Conservation (phyloP, 64 coral and sea anemone genomes). For the Pocillopora damicornis region DNA sequence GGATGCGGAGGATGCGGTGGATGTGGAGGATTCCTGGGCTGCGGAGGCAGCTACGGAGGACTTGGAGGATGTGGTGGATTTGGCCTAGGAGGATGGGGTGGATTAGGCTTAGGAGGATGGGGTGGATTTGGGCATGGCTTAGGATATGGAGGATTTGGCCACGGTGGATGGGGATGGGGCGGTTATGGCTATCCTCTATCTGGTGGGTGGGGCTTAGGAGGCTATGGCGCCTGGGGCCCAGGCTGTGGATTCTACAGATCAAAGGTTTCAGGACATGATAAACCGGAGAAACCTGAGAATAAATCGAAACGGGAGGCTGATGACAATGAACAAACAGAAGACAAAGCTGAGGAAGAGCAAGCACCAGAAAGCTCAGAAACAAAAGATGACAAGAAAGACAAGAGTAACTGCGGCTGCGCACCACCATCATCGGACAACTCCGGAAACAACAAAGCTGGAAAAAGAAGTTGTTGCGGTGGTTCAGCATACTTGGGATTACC, state of each 20-base stretch:
- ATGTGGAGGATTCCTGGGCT: background rate
- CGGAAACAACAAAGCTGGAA: constrained; percentile 10
- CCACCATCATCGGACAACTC: constrained; percentile 32
- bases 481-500: constrained; percentile 41
- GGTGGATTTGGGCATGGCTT: constrained; percentile 6
- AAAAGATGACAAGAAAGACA: constrained; percentile 29
- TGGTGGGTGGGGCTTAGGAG: constrained; percentile 39
- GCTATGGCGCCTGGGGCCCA: constrained; percentile 26
- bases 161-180: constrained; percentile 28
- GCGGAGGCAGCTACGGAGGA: constrained; percentile 16
- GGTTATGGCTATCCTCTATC: constrained; percentile 32
- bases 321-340: constrained; percentile 2
- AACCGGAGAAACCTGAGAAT: constrained; percentile 1
- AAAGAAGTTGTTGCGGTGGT: constrained; percentile 40
- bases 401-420: constrained; percentile 38
- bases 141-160: constrained; percentile 27
- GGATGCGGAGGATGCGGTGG: constrained; percentile 46
- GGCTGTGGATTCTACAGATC: constrained; percentile 80
- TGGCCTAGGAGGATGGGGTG: constrained; percentile 23
- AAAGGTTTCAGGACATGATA: constrained; percentile 47
- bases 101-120: background rate
- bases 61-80: constrained; percentile 32
- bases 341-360: constrained; percentile 8
- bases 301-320: constrained; percentile 15
- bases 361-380: constrained; percentile 3